Evolutionary conservation across 2,888 invertebrate genomes (phyloP).

Genomic region (Apodemia duryi): DNA sequence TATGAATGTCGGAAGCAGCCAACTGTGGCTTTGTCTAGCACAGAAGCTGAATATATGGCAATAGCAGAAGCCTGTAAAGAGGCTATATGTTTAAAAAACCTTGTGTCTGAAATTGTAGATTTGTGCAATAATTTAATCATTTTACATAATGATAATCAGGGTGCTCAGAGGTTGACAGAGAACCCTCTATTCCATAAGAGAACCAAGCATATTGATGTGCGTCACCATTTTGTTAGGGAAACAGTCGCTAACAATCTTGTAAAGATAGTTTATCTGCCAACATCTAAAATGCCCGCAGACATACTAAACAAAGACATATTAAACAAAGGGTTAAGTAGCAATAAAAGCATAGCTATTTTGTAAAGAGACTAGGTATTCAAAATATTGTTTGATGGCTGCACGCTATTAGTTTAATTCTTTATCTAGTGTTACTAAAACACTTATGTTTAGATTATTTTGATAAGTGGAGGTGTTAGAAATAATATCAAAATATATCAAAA

Average conservation of each 20-base stretch:
- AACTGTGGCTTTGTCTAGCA: conserved; percentile 27
- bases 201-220: neutral
- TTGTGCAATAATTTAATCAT: neutral
- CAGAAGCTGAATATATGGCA: conserved; percentile 24
- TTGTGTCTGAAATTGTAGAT: conserved; percentile 16
- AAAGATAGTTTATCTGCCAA: conserved; percentile 3
- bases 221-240: conserved; percentile 3
- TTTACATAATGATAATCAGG: neutral
- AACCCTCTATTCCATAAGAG: neutral
- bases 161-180: neutral
- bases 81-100: conserved; percentile 26
- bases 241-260: neutral
- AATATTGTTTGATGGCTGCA: conserved; percentile 13
- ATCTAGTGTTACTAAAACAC: neutral
- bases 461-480: conserved; percentile 17
- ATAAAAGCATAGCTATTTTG: conserved; percentile 22
- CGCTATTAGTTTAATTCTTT: neutral
- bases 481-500: no score
- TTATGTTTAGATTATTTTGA: conserved; percentile 18
- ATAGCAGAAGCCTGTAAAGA: conserved; percentile 27
- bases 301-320: conserved; percentile 19
- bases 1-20: conserved; percentile 36
- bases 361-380: conserved; percentile 13
- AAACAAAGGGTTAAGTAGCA: conserved; percentile 18
- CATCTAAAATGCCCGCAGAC: conserved; percentile 33